Evolutionary conservation across 2,797 vertebrate genomes (phyloP).

Genomic region (Threskiornis aethiopicus): DNA sequence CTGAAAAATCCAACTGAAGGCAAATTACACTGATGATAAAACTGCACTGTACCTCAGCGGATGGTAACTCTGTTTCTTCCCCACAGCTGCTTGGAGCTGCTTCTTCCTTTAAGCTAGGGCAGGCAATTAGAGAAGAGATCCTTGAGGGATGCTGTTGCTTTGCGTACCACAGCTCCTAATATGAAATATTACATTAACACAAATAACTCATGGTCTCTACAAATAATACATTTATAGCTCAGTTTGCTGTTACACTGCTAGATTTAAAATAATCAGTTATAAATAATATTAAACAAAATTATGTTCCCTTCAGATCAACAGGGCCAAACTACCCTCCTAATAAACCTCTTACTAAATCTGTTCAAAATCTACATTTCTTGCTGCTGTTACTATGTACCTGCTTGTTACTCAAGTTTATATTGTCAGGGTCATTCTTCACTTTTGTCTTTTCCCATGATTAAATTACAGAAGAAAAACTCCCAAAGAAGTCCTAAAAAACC

Average conservation of each 20-base stretch:
- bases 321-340: background rate
- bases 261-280: background rate
- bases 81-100: background rate
- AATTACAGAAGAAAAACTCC: background rate
- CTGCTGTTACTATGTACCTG: background rate
- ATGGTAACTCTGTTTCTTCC: background rate
- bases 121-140: background rate
- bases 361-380: background rate
- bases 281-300: background rate
- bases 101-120: background rate
- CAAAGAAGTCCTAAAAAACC: background rate
- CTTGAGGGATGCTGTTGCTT: constrained; percentile 56
- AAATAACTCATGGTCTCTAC: background rate
- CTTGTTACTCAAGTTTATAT: background rate
- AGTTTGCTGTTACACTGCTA: background rate
- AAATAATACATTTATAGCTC: background rate
- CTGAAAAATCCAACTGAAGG: background rate
- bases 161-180: constrained; percentile 76
- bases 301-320: background rate
- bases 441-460: background rate
- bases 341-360: background rate
- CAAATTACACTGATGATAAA: background rate
- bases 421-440: background rate
- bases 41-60: background rate
- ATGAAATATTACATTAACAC: background rate